phyloP scores from a whole-genome alignment of 1,140 invertebrate genomes.

The Gryllus bimaculatus region DNA sequence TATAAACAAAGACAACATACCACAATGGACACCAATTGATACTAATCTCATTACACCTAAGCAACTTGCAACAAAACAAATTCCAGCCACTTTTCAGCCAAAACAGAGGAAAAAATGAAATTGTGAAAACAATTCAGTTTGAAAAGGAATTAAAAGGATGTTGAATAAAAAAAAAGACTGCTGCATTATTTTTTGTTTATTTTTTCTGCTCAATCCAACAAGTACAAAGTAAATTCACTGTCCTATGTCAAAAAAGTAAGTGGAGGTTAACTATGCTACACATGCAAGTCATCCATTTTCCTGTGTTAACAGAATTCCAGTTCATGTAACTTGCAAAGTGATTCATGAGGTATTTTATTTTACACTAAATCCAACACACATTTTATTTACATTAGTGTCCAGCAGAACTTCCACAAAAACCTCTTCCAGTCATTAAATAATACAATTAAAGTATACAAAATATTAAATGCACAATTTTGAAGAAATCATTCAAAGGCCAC shows the following conservation, averaged over 20 bases:
- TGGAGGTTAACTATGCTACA: neutral
- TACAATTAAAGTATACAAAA: neutral
- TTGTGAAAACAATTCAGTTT: too few species aligned
- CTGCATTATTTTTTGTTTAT: constrained; percentile 5
- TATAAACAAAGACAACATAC: neutral
- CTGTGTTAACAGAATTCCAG: neutral
- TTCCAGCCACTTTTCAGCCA: constrained; percentile 33
- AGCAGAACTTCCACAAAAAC: neutral
- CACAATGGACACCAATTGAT: constrained; percentile 32
- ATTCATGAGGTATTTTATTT: neutral
- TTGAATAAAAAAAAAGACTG: constrained; percentile 15
- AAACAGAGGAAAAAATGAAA: too few species aligned
- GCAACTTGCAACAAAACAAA: constrained; percentile 24
- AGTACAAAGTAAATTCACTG: constrained; percentile 6
- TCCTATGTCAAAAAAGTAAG: neutral
- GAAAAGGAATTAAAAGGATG: too few species aligned
- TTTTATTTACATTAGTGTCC: neutral
- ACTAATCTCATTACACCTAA: constrained; percentile 30
- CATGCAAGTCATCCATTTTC: neutral
- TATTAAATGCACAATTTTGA: neutral
- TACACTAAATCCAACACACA: neutral
- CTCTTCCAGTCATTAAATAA: neutral
- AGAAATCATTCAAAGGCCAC: neutral
- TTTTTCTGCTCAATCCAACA: neutral
- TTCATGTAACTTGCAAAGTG: neutral